phyloP scores from a whole-genome alignment of 2,113 vertebrate genomes.

The Oreochromis tanganicae region DNA sequence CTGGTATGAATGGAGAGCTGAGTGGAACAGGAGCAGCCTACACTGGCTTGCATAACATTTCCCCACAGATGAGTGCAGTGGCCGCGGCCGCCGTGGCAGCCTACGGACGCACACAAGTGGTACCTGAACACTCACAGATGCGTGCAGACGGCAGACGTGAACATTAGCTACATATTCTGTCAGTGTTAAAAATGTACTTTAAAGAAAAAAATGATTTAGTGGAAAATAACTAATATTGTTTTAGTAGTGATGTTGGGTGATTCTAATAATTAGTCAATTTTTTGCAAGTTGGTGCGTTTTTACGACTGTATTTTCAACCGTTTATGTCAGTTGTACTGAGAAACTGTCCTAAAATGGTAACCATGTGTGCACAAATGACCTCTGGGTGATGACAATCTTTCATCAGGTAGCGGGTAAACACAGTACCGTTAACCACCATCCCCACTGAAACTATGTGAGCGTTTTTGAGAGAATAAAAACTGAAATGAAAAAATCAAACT shows the following conservation, averaged over 20 bases:
- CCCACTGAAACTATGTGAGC: not conserved
- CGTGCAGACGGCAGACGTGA: not conserved
- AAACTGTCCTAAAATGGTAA: not conserved
- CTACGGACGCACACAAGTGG: conserved; percentile 91
- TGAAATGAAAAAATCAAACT: no score
- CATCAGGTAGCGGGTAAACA: not conserved
- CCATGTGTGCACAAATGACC: not conserved
- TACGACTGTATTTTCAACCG: fast-evolving
- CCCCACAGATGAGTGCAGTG: conserved; percentile 87
- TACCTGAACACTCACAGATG: conserved; percentile 50
- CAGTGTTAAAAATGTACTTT: not conserved
- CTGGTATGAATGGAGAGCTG: conserved; percentile 90
- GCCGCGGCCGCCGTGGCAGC: conserved; percentile 78
- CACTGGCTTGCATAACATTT: conserved; percentile 83
- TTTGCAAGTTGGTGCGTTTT: not conserved
- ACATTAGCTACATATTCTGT: not conserved
- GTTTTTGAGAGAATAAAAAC: not conserved
- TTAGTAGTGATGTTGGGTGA: not conserved
- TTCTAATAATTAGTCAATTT: not conserved
- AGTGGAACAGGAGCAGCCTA: conserved; percentile 82
- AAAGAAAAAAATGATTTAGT: not conserved
- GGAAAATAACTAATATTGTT: not conserved
- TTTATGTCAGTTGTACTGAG: not conserved
- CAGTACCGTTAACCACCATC: not conserved
- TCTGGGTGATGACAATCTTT: not conserved